A percentile compares a stretch with the other conserved stretches of the same genome.
These are phyloP conservation scores for Natator depressus DNA, from an alignment of 2,113 vertebrate genomes.

Conservation along the genomic window DNA sequence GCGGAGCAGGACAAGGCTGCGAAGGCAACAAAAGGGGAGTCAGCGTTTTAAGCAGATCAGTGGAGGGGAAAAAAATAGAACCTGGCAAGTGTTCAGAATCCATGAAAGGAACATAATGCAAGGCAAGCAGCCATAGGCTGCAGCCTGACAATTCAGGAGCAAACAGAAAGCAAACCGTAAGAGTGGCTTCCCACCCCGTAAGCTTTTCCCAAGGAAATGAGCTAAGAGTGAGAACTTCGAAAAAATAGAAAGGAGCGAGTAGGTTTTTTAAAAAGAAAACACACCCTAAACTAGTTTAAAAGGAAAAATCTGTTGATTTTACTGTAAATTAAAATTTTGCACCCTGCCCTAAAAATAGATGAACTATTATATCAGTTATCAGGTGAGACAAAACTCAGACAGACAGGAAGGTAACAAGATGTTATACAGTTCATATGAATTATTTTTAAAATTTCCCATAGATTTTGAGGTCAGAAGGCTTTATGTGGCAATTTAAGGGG, in stretches of 20 bases:
- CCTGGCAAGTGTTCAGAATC: slow-evolving; percentile 18
- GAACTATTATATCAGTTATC: slow-evolving; percentile 27
- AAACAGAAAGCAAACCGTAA: background rate
- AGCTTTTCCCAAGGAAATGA: slow-evolving; percentile 13
- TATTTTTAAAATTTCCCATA: background rate
- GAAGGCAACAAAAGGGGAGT: background rate
- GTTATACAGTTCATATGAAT: slow-evolving; percentile 7
- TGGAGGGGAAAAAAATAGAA: background rate
- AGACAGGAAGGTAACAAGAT: slow-evolving; percentile 34
- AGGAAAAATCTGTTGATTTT: slow-evolving; percentile 17
- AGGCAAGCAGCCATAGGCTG: slow-evolving; percentile 10
- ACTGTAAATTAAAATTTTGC: slow-evolving; percentile 9
- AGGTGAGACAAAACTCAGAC: slow-evolving; percentile 42
- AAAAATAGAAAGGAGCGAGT: background rate
- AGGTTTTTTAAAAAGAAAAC: background rate
- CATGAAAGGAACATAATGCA: slow-evolving; percentile 7
- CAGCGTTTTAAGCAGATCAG: background rate
- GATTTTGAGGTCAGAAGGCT: background rate
- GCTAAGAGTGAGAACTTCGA: background rate
- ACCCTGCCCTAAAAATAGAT: slow-evolving; percentile 13
- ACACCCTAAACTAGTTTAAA: slow-evolving; percentile 16
- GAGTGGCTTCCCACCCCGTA: background rate
- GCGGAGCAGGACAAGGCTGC: background rate
- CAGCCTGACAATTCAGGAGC: background rate
- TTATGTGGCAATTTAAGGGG: background rate